Evolutionary conservation across 2,888 invertebrate genomes (phyloP).

Genomic region (Colostygia pectinataria): DNA sequence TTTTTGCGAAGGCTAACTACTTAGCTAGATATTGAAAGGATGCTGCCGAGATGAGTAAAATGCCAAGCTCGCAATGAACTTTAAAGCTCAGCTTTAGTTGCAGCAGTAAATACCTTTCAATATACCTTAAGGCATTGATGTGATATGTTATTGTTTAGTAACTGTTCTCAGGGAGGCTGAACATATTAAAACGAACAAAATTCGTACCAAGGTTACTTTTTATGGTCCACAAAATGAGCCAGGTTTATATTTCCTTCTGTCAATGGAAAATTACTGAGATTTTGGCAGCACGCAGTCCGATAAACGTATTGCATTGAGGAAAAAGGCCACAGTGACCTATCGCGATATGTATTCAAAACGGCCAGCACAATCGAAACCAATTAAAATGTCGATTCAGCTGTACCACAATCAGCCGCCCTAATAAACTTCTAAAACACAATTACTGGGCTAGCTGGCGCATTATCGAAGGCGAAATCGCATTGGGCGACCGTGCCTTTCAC

Average conservation of each 20-base stretch:
- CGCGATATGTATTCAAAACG: constrained; percentile 45
- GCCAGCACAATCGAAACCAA: constrained; percentile 56
- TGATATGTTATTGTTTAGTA: constrained; percentile 49
- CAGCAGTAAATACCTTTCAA: constrained; percentile 24
- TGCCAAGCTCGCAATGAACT: constrained; percentile 68
- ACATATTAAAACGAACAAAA: constrained; percentile 44
- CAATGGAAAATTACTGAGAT: constrained; percentile 25
- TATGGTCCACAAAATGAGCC: constrained; percentile 51
- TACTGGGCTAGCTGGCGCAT: constrained; percentile 47
- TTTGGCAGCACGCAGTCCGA: constrained; percentile 10
- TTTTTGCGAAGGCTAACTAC: constrained; percentile 70
- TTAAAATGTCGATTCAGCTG: constrained; percentile 54
- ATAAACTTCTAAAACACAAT: constrained; percentile 55
- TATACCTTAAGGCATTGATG: constrained; percentile 30
- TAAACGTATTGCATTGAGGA: constrained; percentile 31
- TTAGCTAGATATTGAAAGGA: constrained; percentile 66
- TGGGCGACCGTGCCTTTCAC: constrained; percentile 71
- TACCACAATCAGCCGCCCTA: constrained; percentile 27
- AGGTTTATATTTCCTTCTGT: constrained; percentile 42
- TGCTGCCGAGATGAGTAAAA: constrained; percentile 67
- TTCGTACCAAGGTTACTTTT: constrained; percentile 54
- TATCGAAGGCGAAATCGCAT: constrained; percentile 68
- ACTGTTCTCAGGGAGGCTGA: constrained; percentile 50
- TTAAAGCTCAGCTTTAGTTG: constrained; percentile 45
- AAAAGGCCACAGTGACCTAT: constrained; percentile 51